These are phyloP conservation scores for Monarcha castaneiventris DNA, from an alignment of 2,113 vertebrate species.

Conservation along the genomic window DNA sequence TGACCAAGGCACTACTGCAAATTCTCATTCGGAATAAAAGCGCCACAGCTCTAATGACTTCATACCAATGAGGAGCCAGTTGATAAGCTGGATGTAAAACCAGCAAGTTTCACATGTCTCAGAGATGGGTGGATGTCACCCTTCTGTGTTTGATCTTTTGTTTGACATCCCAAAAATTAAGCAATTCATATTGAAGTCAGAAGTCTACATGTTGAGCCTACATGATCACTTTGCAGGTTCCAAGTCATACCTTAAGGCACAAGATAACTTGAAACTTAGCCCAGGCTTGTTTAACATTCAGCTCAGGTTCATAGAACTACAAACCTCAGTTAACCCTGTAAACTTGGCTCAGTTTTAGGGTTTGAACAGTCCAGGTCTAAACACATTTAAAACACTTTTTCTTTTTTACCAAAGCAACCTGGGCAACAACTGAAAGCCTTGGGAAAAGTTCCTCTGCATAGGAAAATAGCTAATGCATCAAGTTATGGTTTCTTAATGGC, in stretches of 20 bases:
- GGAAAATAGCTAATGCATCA: slow-evolving; percentile 75
- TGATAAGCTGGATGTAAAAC: background rate
- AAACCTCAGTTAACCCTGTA: slow-evolving; percentile 5
- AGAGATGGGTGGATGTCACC: background rate
- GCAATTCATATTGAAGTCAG: background rate
- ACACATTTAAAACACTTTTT: slow-evolving; percentile 23
- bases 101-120: background rate
- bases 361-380: slow-evolving; percentile 11
- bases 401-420: slow-evolving; percentile 41
- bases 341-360: slow-evolving; percentile 36
- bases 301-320: background rate
- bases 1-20: background rate
- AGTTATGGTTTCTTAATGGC: slow-evolving; percentile 77
- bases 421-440: slow-evolving; percentile 66
- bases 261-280: slow-evolving; percentile 10
- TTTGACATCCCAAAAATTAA: slow-evolving; percentile 4
- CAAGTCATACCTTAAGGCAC: slow-evolving; percentile 4
- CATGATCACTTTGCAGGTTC: background rate
- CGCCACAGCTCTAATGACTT: background rate
- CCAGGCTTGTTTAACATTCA: slow-evolving; percentile 30
- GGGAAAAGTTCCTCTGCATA: slow-evolving; percentile 70
- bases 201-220: background rate
- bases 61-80: rapidly evolving
- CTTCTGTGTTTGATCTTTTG: background rate
- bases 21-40: background rate